Base-by-base conservation (phyloP, 2,113 vertebrate species). In the Xenus cinereus region DNA sequence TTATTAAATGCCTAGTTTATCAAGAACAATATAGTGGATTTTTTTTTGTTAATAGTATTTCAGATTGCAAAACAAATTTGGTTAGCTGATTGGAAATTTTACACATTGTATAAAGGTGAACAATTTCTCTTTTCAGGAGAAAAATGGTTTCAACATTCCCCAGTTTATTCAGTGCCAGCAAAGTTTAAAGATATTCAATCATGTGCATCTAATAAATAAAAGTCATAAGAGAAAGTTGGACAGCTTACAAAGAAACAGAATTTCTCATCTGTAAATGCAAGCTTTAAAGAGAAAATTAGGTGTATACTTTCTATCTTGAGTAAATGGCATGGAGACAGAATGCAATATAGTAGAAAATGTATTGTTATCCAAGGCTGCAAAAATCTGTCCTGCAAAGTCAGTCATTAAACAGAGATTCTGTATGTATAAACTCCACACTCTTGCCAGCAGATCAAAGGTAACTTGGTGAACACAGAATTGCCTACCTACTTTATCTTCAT, bases 401-500 rank as follows among this genome's bases (percentile, higher is more conserved):
- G 69, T 93, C 91, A 87, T 95, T 96, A 95, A 92, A 74, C 28
- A 90, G 60, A 80, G 48, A 80, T 79, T 95, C 77, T 59, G 71
- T 32, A 30, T 66, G 48, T 96, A 60, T 83, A 89, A 95, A 95
- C 62, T 85, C 72, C 75, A 60, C 30, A 50, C 62, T 93, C 74
- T 50, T 95, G 81, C 91, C 75, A 90, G 78, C 48, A 90, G 86
- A 96, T 87, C 89, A 97, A 94, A 97, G 86, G 85, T 64, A 93
- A 62, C 66, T 78, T 94, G 94, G 83, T 93, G 92, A 96, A 95
- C 18, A 8, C 67, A 86, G 89, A 88, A 96, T 94, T 93, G 82
- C 80, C 93, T 96, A 45, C 79, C 77, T 96, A 86, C 74, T 97
- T 93, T 95, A 86, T 95, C 83, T 87, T 97, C 96, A 96, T 92